Base-by-base conservation (phyloP, 2,113 vertebrate species). In the Chelonoidis abingdonii region DNA sequence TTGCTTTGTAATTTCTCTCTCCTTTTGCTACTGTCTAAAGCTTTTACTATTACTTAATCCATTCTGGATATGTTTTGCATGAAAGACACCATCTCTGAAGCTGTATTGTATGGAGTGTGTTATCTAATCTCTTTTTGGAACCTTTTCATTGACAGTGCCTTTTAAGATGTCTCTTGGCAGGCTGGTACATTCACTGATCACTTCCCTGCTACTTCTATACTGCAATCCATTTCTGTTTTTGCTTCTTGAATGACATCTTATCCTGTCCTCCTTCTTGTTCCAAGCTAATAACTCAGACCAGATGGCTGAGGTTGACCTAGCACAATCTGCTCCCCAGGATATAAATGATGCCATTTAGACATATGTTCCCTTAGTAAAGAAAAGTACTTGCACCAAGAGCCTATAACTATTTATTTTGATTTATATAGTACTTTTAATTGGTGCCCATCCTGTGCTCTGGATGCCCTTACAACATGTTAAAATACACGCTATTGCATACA, bases 271-370 rank as follows among this genome's bases (percentile, higher is more conserved):
- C n/a, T 80, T 10, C 81, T 24, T 97, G 92, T 86, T 95, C 80
- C 90, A 93, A 50, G 62, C 94, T 97, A 93, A 94, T 97, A 97
- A 95, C 94, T 97, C 90, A 97, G 87, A 89, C 88, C 88, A 96
- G 93, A 96, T 97, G 93, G 72, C 83, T 95, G 78, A 96, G 98
- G 95, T 89, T 97, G 94, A 95, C 96, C 90, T 85, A 94, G 90
- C 95, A 96, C 89, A 96, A 93, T 87, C 83, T 97, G 62, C 97
- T 98, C 89, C 95, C 95, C 78, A 91, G 97, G 91, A 96, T 95
- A 93, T 89, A 96, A 96, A 94, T 47, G 94, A 87, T 93, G 94
- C 93, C 94, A 14, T 97, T 98, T 98, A 98, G 94, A 92, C 2
- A 3, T 93, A 96, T 93, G 78, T 92, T 92, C 89, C 83, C 72